phyloP scores from a whole-genome alignment of 2,888 invertebrate species.

The Tenthredo livida region DNA sequence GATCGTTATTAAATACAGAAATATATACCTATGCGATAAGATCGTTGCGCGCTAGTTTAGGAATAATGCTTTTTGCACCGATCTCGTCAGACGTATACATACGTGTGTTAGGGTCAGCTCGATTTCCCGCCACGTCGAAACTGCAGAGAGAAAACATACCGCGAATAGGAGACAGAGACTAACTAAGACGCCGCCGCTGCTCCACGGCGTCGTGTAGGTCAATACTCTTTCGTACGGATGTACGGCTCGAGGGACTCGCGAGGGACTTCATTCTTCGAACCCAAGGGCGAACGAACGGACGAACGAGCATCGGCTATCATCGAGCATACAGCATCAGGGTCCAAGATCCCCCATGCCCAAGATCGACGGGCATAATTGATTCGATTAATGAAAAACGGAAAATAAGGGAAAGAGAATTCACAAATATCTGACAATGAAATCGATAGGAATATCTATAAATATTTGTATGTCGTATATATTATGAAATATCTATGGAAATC shows the following conservation, averaged over 20 bases:
- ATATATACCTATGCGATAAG: too few species aligned
- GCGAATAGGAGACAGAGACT: not conserved
- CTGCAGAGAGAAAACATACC: not conserved
- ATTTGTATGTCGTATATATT: too few species aligned
- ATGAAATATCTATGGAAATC: not conserved
- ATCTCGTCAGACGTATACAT: not conserved
- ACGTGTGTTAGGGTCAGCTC: not conserved
- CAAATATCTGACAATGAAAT: not conserved
- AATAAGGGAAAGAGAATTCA: not conserved
- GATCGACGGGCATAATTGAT: not conserved
- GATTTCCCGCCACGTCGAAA: conserved; percentile 7
- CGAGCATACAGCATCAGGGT: not conserved
- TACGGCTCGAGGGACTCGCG: conserved; percentile 15
- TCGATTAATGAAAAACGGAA: not conserved
- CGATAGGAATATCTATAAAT: not conserved
- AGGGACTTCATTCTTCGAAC: conserved; percentile 42
- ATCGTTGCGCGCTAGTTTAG: too few species aligned
- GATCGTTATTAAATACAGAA: too few species aligned
- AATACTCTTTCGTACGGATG: conserved; percentile 13
- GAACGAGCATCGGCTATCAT: not conserved
- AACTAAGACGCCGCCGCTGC: not conserved
- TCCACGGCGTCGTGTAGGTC: conserved; percentile 33
- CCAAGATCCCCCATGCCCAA: not conserved
- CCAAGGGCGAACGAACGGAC: conserved; percentile 4
- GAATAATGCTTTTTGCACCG: not conserved